These are phyloP conservation scores for Eristalinus aeneus DNA, from an alignment of 2,888 invertebrate genomes.

Conservation along the genomic window DNA sequence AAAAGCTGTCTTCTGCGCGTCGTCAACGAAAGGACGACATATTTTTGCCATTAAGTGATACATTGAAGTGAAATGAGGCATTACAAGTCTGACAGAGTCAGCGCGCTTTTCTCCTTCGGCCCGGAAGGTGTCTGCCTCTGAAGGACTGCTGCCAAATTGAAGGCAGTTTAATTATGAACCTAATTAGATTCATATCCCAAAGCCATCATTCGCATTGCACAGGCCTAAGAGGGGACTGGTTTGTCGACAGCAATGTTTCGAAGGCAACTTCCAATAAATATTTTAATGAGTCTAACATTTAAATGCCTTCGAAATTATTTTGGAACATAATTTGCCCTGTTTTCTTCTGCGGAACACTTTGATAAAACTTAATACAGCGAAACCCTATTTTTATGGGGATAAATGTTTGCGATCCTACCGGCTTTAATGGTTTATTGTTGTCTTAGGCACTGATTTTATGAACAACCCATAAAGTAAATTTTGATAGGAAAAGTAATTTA, in stretches of 20 bases:
- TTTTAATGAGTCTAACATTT: conserved; percentile 17
- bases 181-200: conserved; percentile 13
- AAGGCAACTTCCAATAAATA: conserved; percentile 1
- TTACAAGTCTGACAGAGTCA: background rate
- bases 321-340: background rate
- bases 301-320: background rate
- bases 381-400: background rate
- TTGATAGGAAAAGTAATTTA: background rate
- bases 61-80: conserved; percentile 14
- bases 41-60: conserved; percentile 28
- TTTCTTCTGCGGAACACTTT: background rate
- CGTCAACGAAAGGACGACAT: conserved; percentile 8
- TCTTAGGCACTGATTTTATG: background rate
- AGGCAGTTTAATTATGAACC: conserved; percentile 15
- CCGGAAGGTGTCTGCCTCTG: background rate
- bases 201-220: background rate
- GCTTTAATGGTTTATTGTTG: background rate
- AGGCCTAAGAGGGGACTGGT: background rate
- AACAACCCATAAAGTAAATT: background rate
- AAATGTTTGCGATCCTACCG: background rate
- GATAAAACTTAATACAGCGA: background rate
- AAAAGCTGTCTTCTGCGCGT: background rate
- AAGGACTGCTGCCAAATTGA: conserved; percentile 6
- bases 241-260: background rate
- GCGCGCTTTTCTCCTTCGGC: background rate